phyloP scores from a whole-genome alignment of 92 coral and sea anemone genomes.

The Zoanthus sansibaricus region DNA sequence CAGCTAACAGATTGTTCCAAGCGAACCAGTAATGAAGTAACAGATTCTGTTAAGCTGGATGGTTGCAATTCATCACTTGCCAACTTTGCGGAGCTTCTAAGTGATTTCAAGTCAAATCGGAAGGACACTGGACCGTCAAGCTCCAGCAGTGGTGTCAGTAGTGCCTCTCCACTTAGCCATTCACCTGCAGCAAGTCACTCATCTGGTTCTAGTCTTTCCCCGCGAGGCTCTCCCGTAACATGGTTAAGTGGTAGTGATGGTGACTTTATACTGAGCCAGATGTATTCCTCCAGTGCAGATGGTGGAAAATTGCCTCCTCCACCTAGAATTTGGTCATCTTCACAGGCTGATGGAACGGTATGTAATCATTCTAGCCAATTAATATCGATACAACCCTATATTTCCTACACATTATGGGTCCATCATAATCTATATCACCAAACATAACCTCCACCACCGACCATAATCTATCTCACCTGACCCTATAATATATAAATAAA shows the following conservation, averaged over 20 bases:
- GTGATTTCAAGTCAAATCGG: slow-evolving; percentile 53
- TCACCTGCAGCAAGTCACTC: slow-evolving; percentile 94
- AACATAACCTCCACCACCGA: too few species aligned
- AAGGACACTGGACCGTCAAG: slow-evolving; percentile 83
- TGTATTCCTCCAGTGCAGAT: slow-evolving; percentile 23
- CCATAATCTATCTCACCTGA: too few species aligned
- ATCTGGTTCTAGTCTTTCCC: slow-evolving; percentile 71
- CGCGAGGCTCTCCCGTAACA: slow-evolving; percentile 70
- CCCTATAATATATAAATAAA: too few species aligned
- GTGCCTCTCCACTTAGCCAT: slow-evolving; percentile 96
- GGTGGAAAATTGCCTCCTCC: slow-evolving; percentile 27
- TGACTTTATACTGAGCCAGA: slow-evolving; percentile 53
- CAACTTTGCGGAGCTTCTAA: slow-evolving; percentile 44
- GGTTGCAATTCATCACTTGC: slow-evolving; percentile 20
- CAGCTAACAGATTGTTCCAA: slow-evolving; percentile 38
- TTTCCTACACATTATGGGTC: too few species aligned
- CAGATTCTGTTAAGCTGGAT: slow-evolving; percentile 17
- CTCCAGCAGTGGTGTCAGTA: slow-evolving; percentile 96
- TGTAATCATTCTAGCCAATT: background rate
- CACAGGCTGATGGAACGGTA: slow-evolving; percentile 40
- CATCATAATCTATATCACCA: too few species aligned
- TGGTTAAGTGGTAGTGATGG: slow-evolving; percentile 80
- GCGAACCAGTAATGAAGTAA: slow-evolving; percentile 20
- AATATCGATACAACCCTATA: too few species aligned
- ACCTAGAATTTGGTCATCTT: slow-evolving; percentile 36